Percentiles rank a stretch among this genome's conserved stretches.
phyloP scores from a whole-genome alignment of 2,888 invertebrate genomes.

The Clostera curtula region DNA sequence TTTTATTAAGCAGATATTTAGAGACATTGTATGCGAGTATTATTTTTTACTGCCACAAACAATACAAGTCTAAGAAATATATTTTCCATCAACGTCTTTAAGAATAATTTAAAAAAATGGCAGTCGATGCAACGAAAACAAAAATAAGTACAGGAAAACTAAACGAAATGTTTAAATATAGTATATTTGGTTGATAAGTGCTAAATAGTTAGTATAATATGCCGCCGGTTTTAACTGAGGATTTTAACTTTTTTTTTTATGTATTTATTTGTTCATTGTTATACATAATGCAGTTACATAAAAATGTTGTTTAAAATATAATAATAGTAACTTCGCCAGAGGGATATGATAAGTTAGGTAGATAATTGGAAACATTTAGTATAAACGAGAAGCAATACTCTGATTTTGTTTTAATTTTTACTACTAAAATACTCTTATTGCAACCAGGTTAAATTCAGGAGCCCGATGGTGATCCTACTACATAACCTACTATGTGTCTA shows the following conservation, averaged over 20 bases:
- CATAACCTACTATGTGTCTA: not conserved
- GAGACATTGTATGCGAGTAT: conserved; percentile 13
- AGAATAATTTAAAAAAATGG: conserved; percentile 21
- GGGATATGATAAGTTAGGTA: conserved; percentile 66
- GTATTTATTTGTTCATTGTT: conserved; percentile 36
- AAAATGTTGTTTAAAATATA: conserved; percentile 25
- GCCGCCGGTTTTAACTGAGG: conserved; percentile 33
- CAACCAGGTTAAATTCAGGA: conserved; percentile 40
- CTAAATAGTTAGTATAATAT: conserved; percentile 36
- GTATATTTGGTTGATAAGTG: conserved; percentile 45
- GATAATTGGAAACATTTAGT: conserved; percentile 69
- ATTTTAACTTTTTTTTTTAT: conserved; percentile 28
- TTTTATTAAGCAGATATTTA: conserved; percentile 10
- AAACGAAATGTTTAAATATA: conserved; percentile 38
- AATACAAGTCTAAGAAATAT: too few relatives aligned
- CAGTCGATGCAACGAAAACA: conserved; percentile 55
- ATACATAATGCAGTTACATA: conserved; percentile 29
- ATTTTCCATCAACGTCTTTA: conserved; percentile 15
- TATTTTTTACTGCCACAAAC: too few relatives aligned
- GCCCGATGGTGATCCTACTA: conserved; percentile 20
- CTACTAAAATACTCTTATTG: conserved; percentile 61
- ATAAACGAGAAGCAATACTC: conserved; percentile 74
- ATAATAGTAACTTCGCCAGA: conserved; percentile 57
- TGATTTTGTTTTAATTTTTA: conserved; percentile 67
- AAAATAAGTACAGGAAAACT: conserved; percentile 41